A percentile compares a stretch with the other conserved stretches of the same genome.
Conservation (phyloP, 1,140 invertebrate species). For the Euschistus heros region DNA sequence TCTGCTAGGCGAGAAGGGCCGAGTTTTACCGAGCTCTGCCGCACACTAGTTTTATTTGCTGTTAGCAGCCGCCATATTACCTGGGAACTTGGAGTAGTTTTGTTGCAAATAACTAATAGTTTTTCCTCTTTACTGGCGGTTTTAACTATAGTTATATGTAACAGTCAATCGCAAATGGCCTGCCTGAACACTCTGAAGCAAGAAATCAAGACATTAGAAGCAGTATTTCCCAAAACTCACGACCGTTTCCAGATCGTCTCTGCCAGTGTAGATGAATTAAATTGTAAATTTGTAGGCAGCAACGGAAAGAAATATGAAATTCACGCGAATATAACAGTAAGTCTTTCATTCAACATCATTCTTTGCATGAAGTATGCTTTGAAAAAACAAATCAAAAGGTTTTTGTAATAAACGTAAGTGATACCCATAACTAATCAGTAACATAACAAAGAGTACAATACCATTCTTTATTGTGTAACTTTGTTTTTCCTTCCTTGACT, state of each 20-base stretch:
- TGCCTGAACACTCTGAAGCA: conserved; percentile 94
- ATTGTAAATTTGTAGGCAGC: conserved; percentile 89
- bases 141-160: conserved; percentile 15
- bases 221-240: conserved; percentile 88
- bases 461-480: too few species aligned
- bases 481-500: too few species aligned
- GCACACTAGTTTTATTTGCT: conserved; percentile 8
- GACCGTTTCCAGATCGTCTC: conserved; percentile 94
- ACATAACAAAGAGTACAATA: conserved; percentile 9
- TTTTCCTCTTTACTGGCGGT: background rate
- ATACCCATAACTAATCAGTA: conserved; percentile 5
- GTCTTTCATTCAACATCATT: conserved; percentile 30
- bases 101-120: background rate
- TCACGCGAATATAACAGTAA: conserved; percentile 96
- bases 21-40: conserved; percentile 4
- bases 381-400: background rate
- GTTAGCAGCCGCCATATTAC: conserved; percentile 16
- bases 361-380: too few species aligned
- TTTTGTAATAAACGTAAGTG: conserved; percentile 3
- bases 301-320: conserved; percentile 92
- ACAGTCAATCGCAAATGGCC: conserved; percentile 60
- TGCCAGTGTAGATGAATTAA: conserved; percentile 95
- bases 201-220: conserved; percentile 93
- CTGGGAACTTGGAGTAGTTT: background rate
- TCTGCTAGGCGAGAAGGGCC: background rate